Evolutionary conservation across 2,888 invertebrate genomes (phyloP), one percentile per base, ranked within the genome.

Genomic region (Julus scanicus): DNA sequence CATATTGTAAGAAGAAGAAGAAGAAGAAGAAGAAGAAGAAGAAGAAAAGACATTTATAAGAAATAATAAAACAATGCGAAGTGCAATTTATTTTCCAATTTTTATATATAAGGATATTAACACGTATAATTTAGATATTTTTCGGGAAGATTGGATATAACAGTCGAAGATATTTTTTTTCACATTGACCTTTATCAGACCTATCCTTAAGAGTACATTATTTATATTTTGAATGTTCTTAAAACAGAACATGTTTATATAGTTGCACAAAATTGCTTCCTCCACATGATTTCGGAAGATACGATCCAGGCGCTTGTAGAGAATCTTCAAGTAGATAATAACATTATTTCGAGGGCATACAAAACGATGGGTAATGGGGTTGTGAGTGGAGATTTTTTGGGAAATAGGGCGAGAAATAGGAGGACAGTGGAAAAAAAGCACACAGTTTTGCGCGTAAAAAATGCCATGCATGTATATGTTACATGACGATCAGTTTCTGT

Each of bases 301-400:
- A 85, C 49, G 85, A 85, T 85, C 44, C 85, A 85, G 85, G 85
- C 85, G 85, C 85, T 85, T 85, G 44, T 48, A 48, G 85, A 85
- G 20, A 85, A 48, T 49, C 80, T 80, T 80, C 80, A 9, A 80
- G 63, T 20, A 80, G 80, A 80, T 80, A 20, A 29, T 17, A 29
- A 13, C 29, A 29, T 20, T 71, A 71, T 5, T 39, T 44, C 3
- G 13, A 71, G 44, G 85, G 48, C 85, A n/a, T 85, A 49, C 85
- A 85, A 85, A 85, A 49, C 44, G 29, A n/a, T 48, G 44, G 49
- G 20, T 85, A 15, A 71, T 0, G 71, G 85, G 44, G 11, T 48
- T 44, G 29, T 85, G 85, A 85, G 37, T 37, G 80, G 80, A 44
- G 0, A 53, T 17, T 17, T 53, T n/a, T 48, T 44, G 13, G 85